phyloP scores from a whole-genome alignment of 1,140 invertebrate genomes.

The Nomia melanderi region DNA sequence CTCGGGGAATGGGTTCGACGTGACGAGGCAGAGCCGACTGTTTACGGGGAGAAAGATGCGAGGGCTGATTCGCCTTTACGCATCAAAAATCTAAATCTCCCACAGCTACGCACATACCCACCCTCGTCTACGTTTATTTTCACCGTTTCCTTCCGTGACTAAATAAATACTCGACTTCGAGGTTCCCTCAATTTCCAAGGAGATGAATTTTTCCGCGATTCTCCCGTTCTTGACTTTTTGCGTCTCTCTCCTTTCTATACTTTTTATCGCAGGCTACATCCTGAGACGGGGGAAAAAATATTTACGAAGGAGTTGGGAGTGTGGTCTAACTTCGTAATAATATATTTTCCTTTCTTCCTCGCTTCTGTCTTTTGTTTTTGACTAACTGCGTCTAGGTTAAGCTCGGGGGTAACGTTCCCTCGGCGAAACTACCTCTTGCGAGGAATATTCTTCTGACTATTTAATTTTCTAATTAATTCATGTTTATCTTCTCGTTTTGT shows the following conservation, averaged over 20 bases:
- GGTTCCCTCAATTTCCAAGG: too few species aligned
- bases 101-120: background rate
- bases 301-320: too few species aligned
- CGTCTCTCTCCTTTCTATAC: background rate
- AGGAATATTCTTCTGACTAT: too few species aligned
- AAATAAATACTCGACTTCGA: background rate
- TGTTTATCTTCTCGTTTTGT: too few species aligned
- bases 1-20: constrained; percentile 28
- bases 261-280: background rate
- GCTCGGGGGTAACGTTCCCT: too few species aligned
- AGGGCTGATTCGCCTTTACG: constrained; percentile 25
- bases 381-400: too few species aligned
- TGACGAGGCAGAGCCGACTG: background rate
- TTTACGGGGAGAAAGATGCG: constrained; percentile 22
- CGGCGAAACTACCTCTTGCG: too few species aligned
- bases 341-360: too few species aligned
- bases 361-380: too few species aligned
- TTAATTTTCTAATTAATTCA: too few species aligned
- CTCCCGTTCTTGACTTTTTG: too few species aligned
- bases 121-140: background rate
- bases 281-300: background rate
- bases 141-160: background rate
- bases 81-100: constrained; percentile 11
- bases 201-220: background rate
- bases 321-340: too few species aligned